Evolutionary conservation across 2,888 invertebrate species (phyloP), one percentile per base, ranked within the genome.

Genomic region (Pecten maximus): DNA sequence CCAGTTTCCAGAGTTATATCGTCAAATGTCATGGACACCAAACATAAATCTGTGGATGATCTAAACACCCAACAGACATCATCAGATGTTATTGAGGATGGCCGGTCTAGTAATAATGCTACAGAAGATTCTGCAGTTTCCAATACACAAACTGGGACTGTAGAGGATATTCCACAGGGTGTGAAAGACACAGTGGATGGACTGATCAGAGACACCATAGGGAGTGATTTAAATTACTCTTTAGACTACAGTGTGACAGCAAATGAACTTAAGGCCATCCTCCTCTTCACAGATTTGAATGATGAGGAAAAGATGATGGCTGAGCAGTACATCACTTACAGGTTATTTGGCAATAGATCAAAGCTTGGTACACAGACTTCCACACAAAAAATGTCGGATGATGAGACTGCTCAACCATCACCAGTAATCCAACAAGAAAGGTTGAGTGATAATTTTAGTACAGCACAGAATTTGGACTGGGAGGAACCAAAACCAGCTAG

Each of bases 201-300:
- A 50, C 87, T 94, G 40, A 90, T 94, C 16, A 90, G 89, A 19
- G 93, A 93, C 28, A 91, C 94, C 91, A 92, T 93, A 15, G 92
- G 90, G 15, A 91, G 91, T 88, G 90, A 90, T 10, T 88, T 89
- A 40, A 87, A 93, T 12, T 91, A 90, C 35, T 87, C 91, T 4
- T 87, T 90, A 87, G 93, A 93, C 54, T 91, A 89, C 6, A 87
- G 88, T 40, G 91, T 91, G 87, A 90, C 91, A 74, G 93, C 93
- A 86, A 94, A 94, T 16, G 95, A 94, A 89, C 88, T 95, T 0
- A 93, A 94, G 89, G 94, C 93, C 15, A 91, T 93, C 40, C 89
- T 95, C 90, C 91, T n/a, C 92, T 87, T 91, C 88, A 94, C 91
- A 87, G 90, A 90, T 89, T 88, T 90, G 28, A 90, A 74, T 35